phyloP scores from a whole-genome alignment of 2,113 vertebrate genomes.

The Oryzias melastigma region DNA sequence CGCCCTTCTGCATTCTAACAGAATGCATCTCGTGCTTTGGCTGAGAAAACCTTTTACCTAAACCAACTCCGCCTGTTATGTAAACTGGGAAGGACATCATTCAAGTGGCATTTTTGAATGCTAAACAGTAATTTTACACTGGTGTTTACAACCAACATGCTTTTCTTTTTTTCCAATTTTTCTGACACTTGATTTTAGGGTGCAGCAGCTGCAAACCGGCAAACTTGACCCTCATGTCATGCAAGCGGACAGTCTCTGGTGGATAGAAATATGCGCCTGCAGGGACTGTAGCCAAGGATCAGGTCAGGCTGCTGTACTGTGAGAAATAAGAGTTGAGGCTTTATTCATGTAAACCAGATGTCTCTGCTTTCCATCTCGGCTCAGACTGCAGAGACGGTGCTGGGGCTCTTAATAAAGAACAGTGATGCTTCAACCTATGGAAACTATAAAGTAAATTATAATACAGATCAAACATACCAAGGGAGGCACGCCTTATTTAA shows the following conservation, averaged over 20 bases:
- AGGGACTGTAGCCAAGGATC: constrained; percentile 70
- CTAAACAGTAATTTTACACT: constrained; percentile 8
- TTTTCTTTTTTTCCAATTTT: constrained; percentile 1
- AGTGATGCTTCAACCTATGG: constrained; percentile 33
- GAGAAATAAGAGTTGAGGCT: constrained; percentile 66
- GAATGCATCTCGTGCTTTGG: constrained; percentile 3
- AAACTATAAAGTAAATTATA: constrained; percentile 18
- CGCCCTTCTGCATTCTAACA: background rate
- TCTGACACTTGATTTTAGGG: constrained; percentile 24
- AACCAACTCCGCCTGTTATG: constrained; percentile 12
- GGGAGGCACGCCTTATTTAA: constrained; percentile 12
- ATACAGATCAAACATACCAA: constrained; percentile 13
- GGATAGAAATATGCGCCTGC: constrained; percentile 69
- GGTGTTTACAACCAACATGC: constrained; percentile 7
- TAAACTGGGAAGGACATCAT: constrained; percentile 12
- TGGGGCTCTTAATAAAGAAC: constrained; percentile 22
- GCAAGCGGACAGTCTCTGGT: constrained; percentile 59
- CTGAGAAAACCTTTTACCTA: constrained; percentile 5
- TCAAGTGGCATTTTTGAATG: constrained; percentile 6
- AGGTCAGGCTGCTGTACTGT: constrained; percentile 70
- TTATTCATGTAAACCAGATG: constrained; percentile 79
- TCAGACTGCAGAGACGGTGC: constrained; percentile 42
- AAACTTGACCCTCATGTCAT: constrained; percentile 46
- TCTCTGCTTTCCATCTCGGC: constrained; percentile 62
- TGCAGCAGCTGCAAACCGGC: constrained; percentile 24